A percentile compares a stretch with the other conserved stretches of the same genome.
These are phyloP conservation scores for Nycticorax nycticorax DNA, from an alignment of 2,113 vertebrate species.

Conservation along the genomic window DNA sequence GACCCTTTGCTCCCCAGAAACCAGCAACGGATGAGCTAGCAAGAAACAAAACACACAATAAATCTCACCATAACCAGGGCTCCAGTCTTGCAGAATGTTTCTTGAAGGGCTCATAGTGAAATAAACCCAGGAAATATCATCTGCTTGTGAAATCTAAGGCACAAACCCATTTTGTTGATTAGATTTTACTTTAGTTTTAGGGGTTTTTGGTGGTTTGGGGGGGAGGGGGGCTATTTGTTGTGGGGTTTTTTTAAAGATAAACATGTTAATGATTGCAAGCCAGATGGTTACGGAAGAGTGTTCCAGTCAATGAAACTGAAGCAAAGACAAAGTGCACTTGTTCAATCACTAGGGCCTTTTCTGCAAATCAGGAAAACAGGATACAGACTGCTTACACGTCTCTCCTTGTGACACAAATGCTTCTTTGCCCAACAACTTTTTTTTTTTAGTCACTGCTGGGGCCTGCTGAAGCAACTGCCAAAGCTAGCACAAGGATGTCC, in stretches of 20 bases:
- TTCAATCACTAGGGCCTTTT: not conserved
- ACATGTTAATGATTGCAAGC: not conserved
- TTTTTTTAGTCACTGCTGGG: not conserved
- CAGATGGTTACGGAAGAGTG: not conserved
- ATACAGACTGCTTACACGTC: not conserved
- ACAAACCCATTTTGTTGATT: not conserved
- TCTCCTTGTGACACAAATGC: not conserved
- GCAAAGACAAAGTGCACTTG: not conserved
- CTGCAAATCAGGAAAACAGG: not conserved
- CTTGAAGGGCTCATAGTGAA: not conserved
- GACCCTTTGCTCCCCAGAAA: slow-evolving; percentile 89
- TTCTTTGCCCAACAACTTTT: not conserved
- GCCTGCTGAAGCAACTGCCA: not conserved
- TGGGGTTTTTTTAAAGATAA: not conserved
- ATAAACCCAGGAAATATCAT: not conserved
- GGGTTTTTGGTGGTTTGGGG: fast-evolving
- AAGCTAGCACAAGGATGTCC: not conserved
- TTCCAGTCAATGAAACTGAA: not conserved
- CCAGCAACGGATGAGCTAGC: slow-evolving; percentile 69
- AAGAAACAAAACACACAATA: not conserved
- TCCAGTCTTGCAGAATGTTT: not conserved
- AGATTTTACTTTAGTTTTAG: not conserved
- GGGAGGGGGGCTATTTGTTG: fast-evolving
- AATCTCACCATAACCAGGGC: not conserved
- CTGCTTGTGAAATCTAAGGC: not conserved